Percentiles rank a stretch among this genome's conserved stretches.
These are phyloP conservation scores for Solea solea DNA, from an alignment of 2,113 vertebrate species.

Conservation along the genomic window DNA sequence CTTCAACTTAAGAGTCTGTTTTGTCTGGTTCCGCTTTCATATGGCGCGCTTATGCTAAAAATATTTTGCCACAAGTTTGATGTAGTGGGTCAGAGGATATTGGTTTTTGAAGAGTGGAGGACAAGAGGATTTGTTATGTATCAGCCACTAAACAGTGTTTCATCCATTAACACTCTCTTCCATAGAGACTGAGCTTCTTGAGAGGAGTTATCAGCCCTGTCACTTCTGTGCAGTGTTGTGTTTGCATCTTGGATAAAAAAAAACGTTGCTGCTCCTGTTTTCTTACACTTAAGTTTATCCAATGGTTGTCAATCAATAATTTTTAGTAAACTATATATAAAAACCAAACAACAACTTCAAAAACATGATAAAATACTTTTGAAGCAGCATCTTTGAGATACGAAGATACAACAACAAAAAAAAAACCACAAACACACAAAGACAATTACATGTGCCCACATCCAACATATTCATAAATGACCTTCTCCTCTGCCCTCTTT, in stretches of 20 bases:
- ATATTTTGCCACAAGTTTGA: constrained; percentile 85
- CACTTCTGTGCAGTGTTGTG: constrained; percentile 65
- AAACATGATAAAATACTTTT: no score
- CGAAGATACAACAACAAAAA: no score
- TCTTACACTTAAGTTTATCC: constrained; percentile 19
- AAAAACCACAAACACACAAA: not conserved
- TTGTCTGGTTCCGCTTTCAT: constrained; percentile 87
- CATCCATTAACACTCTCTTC: constrained; percentile 83
- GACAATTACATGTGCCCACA: constrained; percentile 33
- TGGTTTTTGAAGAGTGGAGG: constrained; percentile 85
- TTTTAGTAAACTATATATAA: not conserved
- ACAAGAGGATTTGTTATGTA: constrained; percentile 83
- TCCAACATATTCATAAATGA: constrained; percentile 44
- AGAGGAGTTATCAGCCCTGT: constrained; percentile 73
- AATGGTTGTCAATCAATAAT: not conserved
- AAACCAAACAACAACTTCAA: no score
- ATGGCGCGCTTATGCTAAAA: constrained; percentile 82
- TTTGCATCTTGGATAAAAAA: constrained; percentile 50
- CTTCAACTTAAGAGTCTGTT: constrained; percentile 89
- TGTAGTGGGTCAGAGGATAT: constrained; percentile 88
- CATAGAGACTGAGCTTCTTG: constrained; percentile 80
- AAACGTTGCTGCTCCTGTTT: constrained; percentile 40
- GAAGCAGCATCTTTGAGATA: no score
- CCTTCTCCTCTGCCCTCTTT: constrained; percentile 18
- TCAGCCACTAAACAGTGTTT: constrained; percentile 86